Evolutionary conservation across 2,113 vertebrate species (phyloP).

Genomic region (Nerophis ophidion): DNA sequence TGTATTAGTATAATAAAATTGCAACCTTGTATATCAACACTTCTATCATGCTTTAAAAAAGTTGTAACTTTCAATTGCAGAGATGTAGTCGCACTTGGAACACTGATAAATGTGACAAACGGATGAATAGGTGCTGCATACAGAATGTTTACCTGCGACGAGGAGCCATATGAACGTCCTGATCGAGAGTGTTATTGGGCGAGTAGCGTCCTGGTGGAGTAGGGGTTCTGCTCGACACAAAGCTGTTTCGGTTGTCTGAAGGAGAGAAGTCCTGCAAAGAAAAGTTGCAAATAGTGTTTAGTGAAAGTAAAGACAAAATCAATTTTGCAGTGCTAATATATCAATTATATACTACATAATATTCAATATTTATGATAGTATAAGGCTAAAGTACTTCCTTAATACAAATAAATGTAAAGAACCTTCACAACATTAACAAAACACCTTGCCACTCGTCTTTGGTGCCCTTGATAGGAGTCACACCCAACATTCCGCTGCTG

Average conservation of each 20-base stretch:
- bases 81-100: background rate
- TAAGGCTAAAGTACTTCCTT: background rate
- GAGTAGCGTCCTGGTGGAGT: conserved; percentile 73
- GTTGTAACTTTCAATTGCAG: too few relatives aligned
- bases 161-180: conserved; percentile 61
- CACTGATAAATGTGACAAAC: background rate
- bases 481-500: conserved; percentile 25
- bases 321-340: background rate
- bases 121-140: background rate
- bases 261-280: conserved; percentile 61
- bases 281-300: conserved; percentile 6
- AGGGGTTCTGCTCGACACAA: conserved; percentile 68
- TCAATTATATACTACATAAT: background rate
- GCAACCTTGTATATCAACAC: background rate
- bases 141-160: conserved; percentile 62
- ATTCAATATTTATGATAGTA: too few relatives aligned
- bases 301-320: background rate
- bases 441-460: background rate
- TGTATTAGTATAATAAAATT: background rate
- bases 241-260: conserved; percentile 65
- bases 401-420: background rate
- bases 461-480: conserved; percentile 11
- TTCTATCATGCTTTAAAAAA: too few relatives aligned
- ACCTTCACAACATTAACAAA: background rate
- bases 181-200: conserved; percentile 66